Evolutionary conservation across 2,888 invertebrate species (phyloP), one percentile per base, ranked within the genome.

Genomic region (Choristoneura rosaceana): DNA sequence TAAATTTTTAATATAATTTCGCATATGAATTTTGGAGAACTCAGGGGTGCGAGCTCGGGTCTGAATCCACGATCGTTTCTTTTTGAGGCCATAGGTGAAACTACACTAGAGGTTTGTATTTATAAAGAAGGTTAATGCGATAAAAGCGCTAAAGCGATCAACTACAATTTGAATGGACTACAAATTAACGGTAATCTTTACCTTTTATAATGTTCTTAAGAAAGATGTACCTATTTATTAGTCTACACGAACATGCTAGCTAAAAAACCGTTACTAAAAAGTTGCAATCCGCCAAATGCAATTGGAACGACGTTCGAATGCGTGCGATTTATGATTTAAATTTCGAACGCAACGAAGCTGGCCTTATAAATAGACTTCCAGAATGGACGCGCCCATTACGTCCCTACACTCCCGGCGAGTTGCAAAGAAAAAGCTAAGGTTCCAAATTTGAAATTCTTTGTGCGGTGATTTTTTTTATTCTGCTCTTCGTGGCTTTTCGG

Each of bases 311-410:
- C n/a, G 58, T 25, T 12, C 75, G 75, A 64, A 71, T 63, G 77
- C 75, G 78, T 78, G 78, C 78, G 75, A 77, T 79, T 80, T 79
- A 75, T 66, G 76, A 79, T 78, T 77, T 76, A 76, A 77, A 75
- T 74, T 71, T 71, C 68, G 74, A 66, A 64, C 73, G 64, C 55
- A 55, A 60, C 59, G 58, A 50, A 50, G 67, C 47, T 5, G 50
- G 75, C 62, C 74, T 73, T 76, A 69, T 69, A 71, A 71, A 69
- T 64, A 68, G 69, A 61, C 55, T 64, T 50, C 60, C 50, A 64
- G 45, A 33, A 41, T 65, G 55, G 58, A 47, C 52, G 45, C 38
- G 71, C 47, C 67, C 71, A 71, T 71, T 71, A 62, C 62, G 71
- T 71, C 58, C 60, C 62, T 62, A 62, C 71, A 55, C 55, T 62